Conservation (phyloP, 2,797 vertebrate genomes). For the Anableps anableps region DNA sequence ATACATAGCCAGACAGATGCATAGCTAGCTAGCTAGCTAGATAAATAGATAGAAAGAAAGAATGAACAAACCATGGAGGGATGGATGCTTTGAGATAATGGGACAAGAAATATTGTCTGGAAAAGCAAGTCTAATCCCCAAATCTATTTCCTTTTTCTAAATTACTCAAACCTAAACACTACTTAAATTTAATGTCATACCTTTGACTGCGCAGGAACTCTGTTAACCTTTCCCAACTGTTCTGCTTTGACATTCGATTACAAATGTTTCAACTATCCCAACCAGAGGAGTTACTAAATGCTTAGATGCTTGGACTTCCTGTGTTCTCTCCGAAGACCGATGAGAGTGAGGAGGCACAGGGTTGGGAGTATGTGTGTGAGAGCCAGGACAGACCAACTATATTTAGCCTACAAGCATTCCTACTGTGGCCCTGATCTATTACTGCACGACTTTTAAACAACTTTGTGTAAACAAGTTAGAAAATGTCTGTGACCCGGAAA, state of each 20-base stretch:
- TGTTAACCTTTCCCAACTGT: background rate
- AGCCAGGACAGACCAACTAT: conserved; percentile 53
- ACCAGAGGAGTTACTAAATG: background rate
- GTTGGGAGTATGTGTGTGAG: conserved; percentile 56
- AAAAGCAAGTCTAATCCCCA: background rate
- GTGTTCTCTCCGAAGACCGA: background rate
- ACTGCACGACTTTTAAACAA: conserved; percentile 62
- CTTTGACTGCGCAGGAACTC: background rate
- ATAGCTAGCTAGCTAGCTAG: no score
- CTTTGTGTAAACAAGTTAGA: conserved; percentile 47
- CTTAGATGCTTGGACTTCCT: background rate
- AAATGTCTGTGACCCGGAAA: conserved; percentile 47
- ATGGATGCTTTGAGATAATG: background rate
- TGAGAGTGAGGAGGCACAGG: conserved; percentile 45
- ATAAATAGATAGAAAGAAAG: background rate
- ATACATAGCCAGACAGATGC: no score
- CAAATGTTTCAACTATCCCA: background rate
- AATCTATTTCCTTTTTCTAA: background rate
- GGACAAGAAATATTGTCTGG: no score
- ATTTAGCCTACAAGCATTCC: conserved; percentile 64
- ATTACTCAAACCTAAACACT: background rate
- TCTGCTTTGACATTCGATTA: background rate
- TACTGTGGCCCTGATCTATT: conserved; percentile 41
- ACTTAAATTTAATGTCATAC: background rate
- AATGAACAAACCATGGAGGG: background rate